Percentiles rank a stretch among this genome's conserved stretches.
Conservation (phyloP, 2,888 invertebrate species). For the Amphimallon solstitiale region DNA sequence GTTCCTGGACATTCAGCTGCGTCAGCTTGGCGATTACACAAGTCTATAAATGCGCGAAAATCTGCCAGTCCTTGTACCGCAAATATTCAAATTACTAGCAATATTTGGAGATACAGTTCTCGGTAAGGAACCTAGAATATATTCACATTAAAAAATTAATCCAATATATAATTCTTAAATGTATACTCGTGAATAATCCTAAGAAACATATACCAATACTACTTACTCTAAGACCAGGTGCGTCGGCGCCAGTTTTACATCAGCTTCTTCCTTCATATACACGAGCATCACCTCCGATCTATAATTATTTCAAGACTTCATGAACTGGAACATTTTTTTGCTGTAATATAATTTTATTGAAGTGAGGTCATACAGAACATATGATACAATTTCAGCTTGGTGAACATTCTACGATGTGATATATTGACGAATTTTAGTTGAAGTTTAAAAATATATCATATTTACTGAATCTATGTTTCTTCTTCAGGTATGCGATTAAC, state of each 20-base stretch:
- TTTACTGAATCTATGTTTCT: too few species aligned
- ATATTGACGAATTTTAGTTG: too few species aligned
- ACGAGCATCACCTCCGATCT: constrained; percentile 73
- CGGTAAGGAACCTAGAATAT: constrained; percentile 60
- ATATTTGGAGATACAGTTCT: constrained; percentile 58
- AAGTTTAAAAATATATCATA: too few species aligned
- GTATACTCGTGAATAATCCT: constrained; percentile 65
- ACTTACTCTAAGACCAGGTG: constrained; percentile 68
- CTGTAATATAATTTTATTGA: too few species aligned
- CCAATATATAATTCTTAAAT: not conserved
- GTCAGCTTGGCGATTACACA: constrained; percentile 63
- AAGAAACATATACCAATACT: constrained; percentile 73
- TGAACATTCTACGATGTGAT: too few species aligned
- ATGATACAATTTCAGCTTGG: too few species aligned
- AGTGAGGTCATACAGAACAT: too few species aligned
- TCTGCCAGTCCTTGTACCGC: constrained; percentile 61
- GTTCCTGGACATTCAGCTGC: constrained; percentile 65
- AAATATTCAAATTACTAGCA: constrained; percentile 60
- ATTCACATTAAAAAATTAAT: not conserved
- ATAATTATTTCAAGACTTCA: too few species aligned
- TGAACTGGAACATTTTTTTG: too few species aligned
- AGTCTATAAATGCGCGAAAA: constrained; percentile 61
- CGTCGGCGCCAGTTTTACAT: constrained; percentile 71
- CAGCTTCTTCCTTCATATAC: constrained; percentile 75
- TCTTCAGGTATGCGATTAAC: too few species aligned